Conservation (phyloP, 2,797 vertebrate genomes). For the Smutsia temminckii region DNA sequence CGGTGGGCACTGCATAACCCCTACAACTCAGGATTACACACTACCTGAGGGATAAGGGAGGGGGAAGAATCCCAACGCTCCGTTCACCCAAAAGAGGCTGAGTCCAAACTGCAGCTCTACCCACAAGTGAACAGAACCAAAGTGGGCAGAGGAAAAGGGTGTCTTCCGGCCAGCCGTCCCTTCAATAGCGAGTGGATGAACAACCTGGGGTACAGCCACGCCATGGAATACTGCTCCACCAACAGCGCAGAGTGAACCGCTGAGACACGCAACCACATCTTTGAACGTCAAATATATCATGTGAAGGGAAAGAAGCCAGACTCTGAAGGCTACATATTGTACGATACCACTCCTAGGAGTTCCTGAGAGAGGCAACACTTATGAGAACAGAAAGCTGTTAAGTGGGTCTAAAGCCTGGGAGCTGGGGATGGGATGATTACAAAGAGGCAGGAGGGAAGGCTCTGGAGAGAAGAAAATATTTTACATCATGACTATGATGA, state of each 20-base stretch:
- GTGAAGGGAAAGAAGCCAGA: neutral
- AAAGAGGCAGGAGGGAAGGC: no score
- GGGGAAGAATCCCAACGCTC: neutral
- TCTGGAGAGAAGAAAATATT: neutral
- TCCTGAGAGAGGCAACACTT: neutral
- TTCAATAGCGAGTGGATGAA: neutral
- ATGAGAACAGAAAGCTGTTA: neutral
- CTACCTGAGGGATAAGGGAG: neutral
- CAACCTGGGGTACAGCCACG: neutral
- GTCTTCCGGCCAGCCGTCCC: neutral
- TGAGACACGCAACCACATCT: neutral
- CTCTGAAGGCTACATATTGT: neutral
- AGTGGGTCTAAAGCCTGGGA: neutral
- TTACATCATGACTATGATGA: no score
- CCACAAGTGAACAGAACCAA: neutral
- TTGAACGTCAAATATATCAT: neutral
- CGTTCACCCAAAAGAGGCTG: neutral
- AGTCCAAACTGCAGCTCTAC: neutral
- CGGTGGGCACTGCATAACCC: neutral
- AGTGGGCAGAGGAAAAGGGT: neutral
- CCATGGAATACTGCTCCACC: neutral
- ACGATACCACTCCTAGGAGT: neutral
- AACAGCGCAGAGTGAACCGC: neutral
- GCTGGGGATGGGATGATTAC: neutral
- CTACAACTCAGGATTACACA: neutral